phyloP scores from a whole-genome alignment of 2,113 vertebrate genomes.

The Gavialis gangeticus region DNA sequence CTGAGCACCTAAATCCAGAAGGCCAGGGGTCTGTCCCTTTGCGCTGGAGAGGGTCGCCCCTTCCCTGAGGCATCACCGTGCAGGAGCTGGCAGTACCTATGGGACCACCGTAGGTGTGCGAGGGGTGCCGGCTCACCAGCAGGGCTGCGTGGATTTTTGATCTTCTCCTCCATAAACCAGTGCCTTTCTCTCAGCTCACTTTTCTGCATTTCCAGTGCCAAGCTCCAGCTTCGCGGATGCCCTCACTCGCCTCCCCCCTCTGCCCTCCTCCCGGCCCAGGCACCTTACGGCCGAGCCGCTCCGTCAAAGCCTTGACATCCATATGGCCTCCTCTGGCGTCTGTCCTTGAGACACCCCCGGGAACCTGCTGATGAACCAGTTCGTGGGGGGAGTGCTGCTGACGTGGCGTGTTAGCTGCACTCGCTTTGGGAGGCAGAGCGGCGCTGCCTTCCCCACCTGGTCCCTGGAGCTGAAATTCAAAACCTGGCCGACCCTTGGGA shows the following conservation, averaged over 20 bases:
- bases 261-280: not conserved
- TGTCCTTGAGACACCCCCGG: constrained; percentile 12
- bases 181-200: no score
- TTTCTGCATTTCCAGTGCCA: not conserved
- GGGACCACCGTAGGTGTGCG: no score
- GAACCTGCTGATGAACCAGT: constrained; percentile 64
- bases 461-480: constrained; percentile 49
- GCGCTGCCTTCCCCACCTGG: constrained; percentile 60
- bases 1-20: no score
- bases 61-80: not conserved
- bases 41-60: not conserved
- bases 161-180: not conserved
- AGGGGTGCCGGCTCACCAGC: not conserved
- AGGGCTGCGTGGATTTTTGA: not conserved
- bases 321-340: not conserved
- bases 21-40: not conserved
- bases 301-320: not conserved
- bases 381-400: constrained; percentile 35
- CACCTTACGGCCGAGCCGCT: accelerated
- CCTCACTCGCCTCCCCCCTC: not conserved
- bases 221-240: not conserved
- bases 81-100: no score
- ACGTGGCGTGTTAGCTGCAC: not conserved
- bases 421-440: accelerated
- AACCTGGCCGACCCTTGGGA: constrained; percentile 39